Evolutionary conservation across 2,888 invertebrate species (phyloP), one percentile per base, ranked within the genome.

Genomic region (Metalampra italica): DNA sequence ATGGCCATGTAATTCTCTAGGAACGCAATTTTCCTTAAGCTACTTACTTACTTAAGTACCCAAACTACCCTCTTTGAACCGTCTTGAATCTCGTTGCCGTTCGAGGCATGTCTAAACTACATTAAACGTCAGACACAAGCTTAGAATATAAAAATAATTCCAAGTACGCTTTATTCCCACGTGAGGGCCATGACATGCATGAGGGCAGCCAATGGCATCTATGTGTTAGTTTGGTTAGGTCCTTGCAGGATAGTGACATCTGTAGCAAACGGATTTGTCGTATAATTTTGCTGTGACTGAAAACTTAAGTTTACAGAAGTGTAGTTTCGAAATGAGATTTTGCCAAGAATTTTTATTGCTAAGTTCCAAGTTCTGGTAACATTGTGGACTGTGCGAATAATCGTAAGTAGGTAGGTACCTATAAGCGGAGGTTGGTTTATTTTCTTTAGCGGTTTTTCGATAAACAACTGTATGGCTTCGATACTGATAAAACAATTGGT

Each of bases 121-220:
- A 60, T 67, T 67, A 67, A 64, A 65, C 66, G 59, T 57, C 46
- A 53, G 54, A 59, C 60, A 67, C 69, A 68, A 59, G 60, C 59
- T 54, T 62, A 64, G 72, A 73, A 77, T 77, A 70, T 70, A 72
- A 75, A 75, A 73, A 71, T 68, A 70, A 68, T 69, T 74, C 65
- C 67, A 72, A 65, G 69, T 74, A 72, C 68, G 65, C 52, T 61
- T 58, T 64, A 72, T 81, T 79, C 79, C 80, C 80, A 80, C 76
- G 78, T 72, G 70, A 63, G 57, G 65, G 54, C 68, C 64, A 59
- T 70, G 68, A 63, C 63, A 63, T 45, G 52, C 52, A 54, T 51
- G 46, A 30, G 11, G 12, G 44, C 39, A 41, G 36, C 30, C 38
- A 43, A 5, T 39, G 32, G 22, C 13, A 39, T 30, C 13, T 32